Base-by-base conservation (phyloP, 2,797 vertebrate genomes). In the Argentina silus region DNA sequence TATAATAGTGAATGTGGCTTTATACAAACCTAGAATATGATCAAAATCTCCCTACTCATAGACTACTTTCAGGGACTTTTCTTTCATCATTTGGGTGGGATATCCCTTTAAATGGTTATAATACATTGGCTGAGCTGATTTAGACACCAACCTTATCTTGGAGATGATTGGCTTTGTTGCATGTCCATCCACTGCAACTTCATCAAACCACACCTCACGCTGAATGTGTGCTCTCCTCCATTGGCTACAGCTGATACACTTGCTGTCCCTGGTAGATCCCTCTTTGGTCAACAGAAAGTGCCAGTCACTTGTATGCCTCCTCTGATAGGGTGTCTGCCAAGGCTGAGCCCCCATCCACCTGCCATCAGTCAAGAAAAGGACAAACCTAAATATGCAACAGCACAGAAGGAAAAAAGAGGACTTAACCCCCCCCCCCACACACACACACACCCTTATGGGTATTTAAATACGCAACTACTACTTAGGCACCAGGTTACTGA, bases 111-210 rank as follows among this genome's bases (percentile, higher is more conserved):
- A 62, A 47, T 23, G 21, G 57, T 27, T 9, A 53, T 51, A 36
- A n/a, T 63, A 61, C 56, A 61, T 45, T 64, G 70, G 60, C 60
- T 43, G 3, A 48, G 60, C 7, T 42, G 17, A 48, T 50, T 6
- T 42, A 10, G 43, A 36, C 23, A 70, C 60, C 61, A 45, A 64
- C 70, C 70, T 72, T 48, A n/a, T 72, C 27, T 12, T 3, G 7
- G 11, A 12, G 19, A 42, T 36, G 21, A 72, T 5, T 70, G 69
- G 69, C 69, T 70, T 27, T 10, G 45, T 57, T 44, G 61, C n/a
- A 55, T 2, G 15, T 72, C 21, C 47, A 19, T 72, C 12, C 17
- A 56, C 45, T 48, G 63, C 45, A 14, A 66, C 44, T 66, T 44
- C 48, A 50, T 48, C 64, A 48, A 66, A 66, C 45, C 19, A 14